Percentiles rank a stretch among this genome's conserved stretches.
Evolutionary conservation across 2,888 invertebrate genomes (phyloP).

Genomic region (Nemotelus pantherinus): DNA sequence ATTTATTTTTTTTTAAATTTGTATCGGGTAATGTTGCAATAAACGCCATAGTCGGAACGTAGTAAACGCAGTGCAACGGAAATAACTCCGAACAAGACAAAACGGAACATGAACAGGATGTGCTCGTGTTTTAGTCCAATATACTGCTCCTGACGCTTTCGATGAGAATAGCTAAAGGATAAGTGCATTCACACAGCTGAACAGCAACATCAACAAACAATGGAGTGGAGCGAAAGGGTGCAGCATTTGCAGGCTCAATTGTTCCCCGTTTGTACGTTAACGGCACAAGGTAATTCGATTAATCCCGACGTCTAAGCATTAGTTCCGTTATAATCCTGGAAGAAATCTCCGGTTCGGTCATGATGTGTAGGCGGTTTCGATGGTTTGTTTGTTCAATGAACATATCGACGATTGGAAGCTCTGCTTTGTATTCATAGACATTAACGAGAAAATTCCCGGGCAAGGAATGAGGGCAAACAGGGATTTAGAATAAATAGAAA

Average conservation of each 20-base stretch:
- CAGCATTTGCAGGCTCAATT: conserved; percentile 64
- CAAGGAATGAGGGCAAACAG: no score
- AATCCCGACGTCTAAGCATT: background rate
- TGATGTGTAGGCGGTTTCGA: conserved; percentile 1
- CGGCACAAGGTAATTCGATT: conserved; percentile 54
- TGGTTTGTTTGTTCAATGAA: conserved; percentile 34
- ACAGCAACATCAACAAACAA: background rate
- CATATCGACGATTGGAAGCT: background rate
- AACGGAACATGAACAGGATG: background rate
- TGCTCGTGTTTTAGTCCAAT: background rate
- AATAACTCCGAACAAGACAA: background rate
- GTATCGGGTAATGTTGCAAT: background rate
- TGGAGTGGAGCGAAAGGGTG: conserved; percentile 58
- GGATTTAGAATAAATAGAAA: no score
- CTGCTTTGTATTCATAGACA: no score
- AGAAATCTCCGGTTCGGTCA: background rate
- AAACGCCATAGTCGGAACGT: background rate
- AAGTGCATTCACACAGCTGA: background rate
- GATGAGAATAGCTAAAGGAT: background rate
- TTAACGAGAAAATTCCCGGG: no score
- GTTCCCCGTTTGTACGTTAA: conserved; percentile 63
- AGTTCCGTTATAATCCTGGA: conserved; percentile 7
- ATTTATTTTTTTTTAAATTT: background rate
- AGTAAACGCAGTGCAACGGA: background rate
- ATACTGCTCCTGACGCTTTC: no score